phyloP scores from a whole-genome alignment of 2,113 vertebrate species.

The Garra rufa region DNA sequence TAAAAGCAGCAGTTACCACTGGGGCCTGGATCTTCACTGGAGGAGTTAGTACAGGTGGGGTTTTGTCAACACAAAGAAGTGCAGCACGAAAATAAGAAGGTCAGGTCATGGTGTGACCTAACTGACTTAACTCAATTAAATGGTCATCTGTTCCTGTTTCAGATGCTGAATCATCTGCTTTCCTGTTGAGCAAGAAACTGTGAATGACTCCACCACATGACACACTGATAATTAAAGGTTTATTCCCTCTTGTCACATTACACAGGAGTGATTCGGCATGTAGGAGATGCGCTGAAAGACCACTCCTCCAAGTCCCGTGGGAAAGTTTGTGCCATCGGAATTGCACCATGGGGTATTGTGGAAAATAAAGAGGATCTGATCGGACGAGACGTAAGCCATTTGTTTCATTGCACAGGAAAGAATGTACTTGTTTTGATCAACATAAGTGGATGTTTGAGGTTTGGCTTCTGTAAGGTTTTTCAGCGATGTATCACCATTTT shows the following conservation, averaged over 20 bases:
- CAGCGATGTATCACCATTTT: background rate
- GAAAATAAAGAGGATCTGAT: conserved; percentile 97
- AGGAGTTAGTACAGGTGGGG: conserved; percentile 91
- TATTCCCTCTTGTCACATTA: background rate
- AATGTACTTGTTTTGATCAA: background rate
- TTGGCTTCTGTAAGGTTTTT: background rate
- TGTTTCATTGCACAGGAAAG: background rate
- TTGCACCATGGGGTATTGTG: conserved; percentile 96
- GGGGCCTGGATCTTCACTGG: conserved; percentile 98
- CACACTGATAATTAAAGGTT: background rate
- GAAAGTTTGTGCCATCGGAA: conserved; percentile 92
- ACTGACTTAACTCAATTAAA: background rate
- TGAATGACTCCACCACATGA: background rate
- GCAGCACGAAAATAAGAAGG: background rate
- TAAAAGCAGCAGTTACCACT: conserved; percentile 95
- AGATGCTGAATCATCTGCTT: conserved; percentile 12
- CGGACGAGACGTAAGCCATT: conserved; percentile 89
- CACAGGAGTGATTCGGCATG: conserved; percentile 92
- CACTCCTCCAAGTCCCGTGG: conserved; percentile 96
- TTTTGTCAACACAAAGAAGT: background rate
- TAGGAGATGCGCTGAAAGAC: conserved; percentile 95
- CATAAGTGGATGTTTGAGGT: background rate
- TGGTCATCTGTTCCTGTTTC: background rate
- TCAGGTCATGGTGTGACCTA: background rate
- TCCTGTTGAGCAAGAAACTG: conserved; percentile 7